Base-by-base conservation (phyloP, 1,140 invertebrate genomes). In the Bicyclus anynana region DNA sequence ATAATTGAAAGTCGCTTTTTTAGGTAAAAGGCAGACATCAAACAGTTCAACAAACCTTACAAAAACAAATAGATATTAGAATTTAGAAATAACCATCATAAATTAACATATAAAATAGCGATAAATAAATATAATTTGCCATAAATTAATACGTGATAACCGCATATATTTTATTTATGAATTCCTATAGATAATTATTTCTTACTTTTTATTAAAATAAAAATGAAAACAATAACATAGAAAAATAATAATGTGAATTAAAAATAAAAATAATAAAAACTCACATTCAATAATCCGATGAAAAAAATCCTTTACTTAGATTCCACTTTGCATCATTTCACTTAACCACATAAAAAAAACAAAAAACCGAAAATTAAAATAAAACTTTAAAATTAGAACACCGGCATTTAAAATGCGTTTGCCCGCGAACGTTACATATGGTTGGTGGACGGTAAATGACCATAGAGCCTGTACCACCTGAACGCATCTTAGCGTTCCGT, bases 371-470 rank as follows among this genome's bases (percentile, higher is more conserved):
- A n/a, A 53, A 46, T 49, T 23, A 20, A 62, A 57, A 46, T 18
- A 48, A 26, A 37, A 46, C 42, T 71, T 72, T 27, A 65, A 59
- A 63, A 63, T 68, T 73, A 64, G 68, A 72, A 72, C 67, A 59
- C 66, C 59, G 63, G 59, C 62, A 62, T 69, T 65, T 59, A 60
- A 64, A 59, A 17, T 56, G 44, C 62, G 66, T 61, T 65, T 64
- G 69, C 61, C 67, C 67, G 75, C 71, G 71, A 67, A 74, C 73
- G 69, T 46, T 67, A 62, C 73, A 72, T 65, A 64, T 70, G 72
- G 73, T 73, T 62, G 72, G 67, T 72, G 65, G 59, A 74, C 73
- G 57, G 61, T 71, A 73, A 80, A 72, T 78, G 77, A 74, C 73
- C 72, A 80, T 65, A 65, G 57, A 44, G 29, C 51, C 58, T 56